Conservation (phyloP, 2,113 vertebrate genomes). For the Nibea coibor region DNA sequence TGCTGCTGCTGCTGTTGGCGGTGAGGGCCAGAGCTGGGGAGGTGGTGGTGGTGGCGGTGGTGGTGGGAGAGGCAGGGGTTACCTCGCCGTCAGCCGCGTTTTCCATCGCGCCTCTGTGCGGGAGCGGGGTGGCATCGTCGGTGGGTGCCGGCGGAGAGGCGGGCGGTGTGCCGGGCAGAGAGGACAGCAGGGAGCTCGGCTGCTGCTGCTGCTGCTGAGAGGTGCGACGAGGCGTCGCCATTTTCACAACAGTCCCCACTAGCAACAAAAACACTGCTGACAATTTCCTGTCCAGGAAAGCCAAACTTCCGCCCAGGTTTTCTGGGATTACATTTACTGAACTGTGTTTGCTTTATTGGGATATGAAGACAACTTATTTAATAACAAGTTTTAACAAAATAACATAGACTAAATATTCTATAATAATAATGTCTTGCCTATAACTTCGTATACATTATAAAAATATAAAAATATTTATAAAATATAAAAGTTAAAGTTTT, state of each 20-base stretch:
- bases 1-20: conserved; percentile 52
- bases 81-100: conserved; percentile 67
- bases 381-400: too few relatives aligned
- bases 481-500: too few relatives aligned
- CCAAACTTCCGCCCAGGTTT: conserved; percentile 63
- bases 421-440: not conserved
- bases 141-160: conserved; percentile 45
- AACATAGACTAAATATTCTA: not conserved
- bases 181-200: conserved; percentile 55
- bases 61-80: conserved; percentile 71
- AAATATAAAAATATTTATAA: too few relatives aligned
- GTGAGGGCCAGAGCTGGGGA: conserved; percentile 67
- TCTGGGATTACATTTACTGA: not conserved
- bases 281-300: conserved; percentile 59
- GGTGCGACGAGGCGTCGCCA: conserved; percentile 80
- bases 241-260: conserved; percentile 78
- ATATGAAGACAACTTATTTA: not conserved
- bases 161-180: conserved; percentile 44
- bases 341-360: not conserved
- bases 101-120: conserved; percentile 45
- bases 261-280: conserved; percentile 78
- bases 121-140: conserved; percentile 52
- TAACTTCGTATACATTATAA: too few relatives aligned
- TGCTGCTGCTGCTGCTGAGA: conserved; percentile 75
- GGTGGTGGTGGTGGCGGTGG: conserved; percentile 8